phyloP scores from a whole-genome alignment of 2,888 invertebrate genomes.

The Strigamia crassipes region DNA sequence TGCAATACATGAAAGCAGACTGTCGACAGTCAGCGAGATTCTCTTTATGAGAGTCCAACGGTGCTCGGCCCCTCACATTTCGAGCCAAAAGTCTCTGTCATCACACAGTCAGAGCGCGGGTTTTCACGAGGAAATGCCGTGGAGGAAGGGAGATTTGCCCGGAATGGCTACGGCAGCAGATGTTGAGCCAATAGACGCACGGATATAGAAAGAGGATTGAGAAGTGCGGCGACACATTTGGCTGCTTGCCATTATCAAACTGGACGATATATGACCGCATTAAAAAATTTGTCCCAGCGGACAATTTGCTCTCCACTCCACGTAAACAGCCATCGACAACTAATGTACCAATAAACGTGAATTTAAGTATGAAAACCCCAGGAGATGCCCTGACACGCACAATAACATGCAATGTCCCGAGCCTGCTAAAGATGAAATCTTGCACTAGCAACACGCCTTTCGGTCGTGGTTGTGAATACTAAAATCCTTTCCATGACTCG shows the following conservation, averaged over 20 bases:
- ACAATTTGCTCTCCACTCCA: constrained; percentile 11
- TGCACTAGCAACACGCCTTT: constrained; percentile 2
- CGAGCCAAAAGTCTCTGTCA: constrained; percentile 40
- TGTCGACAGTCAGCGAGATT: constrained; percentile 37
- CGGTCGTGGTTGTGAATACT: constrained; percentile 24
- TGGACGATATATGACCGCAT: constrained; percentile 34
- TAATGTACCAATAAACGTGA: constrained; percentile 27
- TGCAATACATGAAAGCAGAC: constrained; percentile 35
- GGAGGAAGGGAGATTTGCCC: constrained; percentile 24
- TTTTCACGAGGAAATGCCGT: constrained; percentile 4
- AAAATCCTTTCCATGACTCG: constrained; percentile 4
- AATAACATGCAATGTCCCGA: constrained; percentile 12
- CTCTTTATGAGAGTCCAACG: constrained; percentile 40
- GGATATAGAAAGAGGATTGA: constrained; percentile 36
- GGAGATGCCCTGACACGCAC: constrained; percentile 10
- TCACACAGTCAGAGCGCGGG: constrained; percentile 16
- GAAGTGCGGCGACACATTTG: constrained; percentile 24
- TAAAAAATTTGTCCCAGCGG: constrained; percentile 39
- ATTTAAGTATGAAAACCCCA: neutral
- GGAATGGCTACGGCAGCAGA: constrained; percentile 31
- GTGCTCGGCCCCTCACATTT: constrained; percentile 38
- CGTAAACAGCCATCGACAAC: constrained; percentile 26
- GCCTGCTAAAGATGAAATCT: constrained; percentile 28
- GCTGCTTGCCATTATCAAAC: neutral
- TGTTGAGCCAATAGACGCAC: constrained; percentile 32